Base-by-base conservation (phyloP, 2,113 vertebrate genomes). In the Barbus barbus region DNA sequence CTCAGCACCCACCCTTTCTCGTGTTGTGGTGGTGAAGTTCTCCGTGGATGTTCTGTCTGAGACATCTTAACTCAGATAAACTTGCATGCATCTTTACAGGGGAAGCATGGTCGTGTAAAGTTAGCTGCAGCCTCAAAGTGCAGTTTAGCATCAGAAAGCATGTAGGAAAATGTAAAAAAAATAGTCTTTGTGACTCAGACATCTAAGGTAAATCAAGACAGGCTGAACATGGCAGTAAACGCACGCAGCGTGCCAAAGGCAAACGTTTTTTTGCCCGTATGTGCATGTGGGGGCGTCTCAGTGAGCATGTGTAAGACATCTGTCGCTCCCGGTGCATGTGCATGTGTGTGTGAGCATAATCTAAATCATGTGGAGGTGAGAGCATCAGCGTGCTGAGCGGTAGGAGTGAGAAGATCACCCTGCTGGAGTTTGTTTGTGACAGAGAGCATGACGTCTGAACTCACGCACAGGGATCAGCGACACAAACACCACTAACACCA, bases 291-390 rank as follows among this genome's bases (percentile, higher is more conserved):
- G 78, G 28, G 46, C 38, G 71, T 82, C 48, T 83, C 80, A 83
- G 60, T 72, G 51, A 75, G 80, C 28, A 58, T 72, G 81, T 86
- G 81, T 83, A 73, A 72, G 83, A 51, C 84, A 85, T 81, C 76
- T 80, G 77, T 80, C 65, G 51, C 51, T 74, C 20, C 58, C 12
- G 9, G 69, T 81, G 28, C 51, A 44, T 73, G 38, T 41, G 38
- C 9, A 63, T 73, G 41, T 73, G 53, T 67, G 85, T 63, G 58
- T 63, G 80, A 36, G 75, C 26, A 9, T 85, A 80, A 85, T 85
- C 77, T 74, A 48, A 74, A 73, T 73, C 81, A 80, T 83, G 82
- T 80, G 85, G 85, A 86, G 85, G 76, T 86, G 85, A 86, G 82
- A 86, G 53, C 65, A 26, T 83, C 81, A 79, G 85, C 69, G 63